Percentiles rank a stretch among this genome's conserved stretches.
phyloP scores from a whole-genome alignment of 2,113 vertebrate species.

The Gymnarchus niloticus region DNA sequence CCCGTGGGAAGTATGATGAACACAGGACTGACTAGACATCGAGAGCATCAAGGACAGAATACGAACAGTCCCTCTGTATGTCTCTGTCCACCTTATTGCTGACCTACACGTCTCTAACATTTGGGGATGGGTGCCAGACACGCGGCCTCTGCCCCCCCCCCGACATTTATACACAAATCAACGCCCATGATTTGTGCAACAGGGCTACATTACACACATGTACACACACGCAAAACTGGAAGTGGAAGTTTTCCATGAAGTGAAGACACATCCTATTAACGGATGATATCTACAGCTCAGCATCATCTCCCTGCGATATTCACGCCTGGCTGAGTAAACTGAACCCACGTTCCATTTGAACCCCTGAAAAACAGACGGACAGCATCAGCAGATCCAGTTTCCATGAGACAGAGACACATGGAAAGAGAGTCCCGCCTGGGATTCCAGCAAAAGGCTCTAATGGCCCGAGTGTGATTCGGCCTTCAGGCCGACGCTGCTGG shows the following conservation, averaged over 20 bases:
- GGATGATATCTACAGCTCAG: neutral
- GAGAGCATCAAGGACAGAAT: no score
- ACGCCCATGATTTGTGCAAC: no score
- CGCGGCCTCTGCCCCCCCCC: neutral
- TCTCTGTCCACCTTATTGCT: no score
- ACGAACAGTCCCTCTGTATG: no score
- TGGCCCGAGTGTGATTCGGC: no score
- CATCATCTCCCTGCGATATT: conserved; percentile 15
- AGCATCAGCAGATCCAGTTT: no score
- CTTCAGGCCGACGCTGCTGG: neutral
- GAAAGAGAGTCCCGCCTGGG: neutral
- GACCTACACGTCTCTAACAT: no score
- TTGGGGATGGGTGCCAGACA: neutral
- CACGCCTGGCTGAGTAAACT: neutral
- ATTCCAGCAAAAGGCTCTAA: neutral
- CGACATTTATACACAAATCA: no score
- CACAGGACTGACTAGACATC: no score
- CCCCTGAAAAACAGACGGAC: neutral
- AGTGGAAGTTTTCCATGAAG: neutral
- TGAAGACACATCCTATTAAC: neutral
- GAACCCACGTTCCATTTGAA: neutral
- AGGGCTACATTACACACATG: neutral
- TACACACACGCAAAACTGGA: neutral
- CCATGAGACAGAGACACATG: neutral
- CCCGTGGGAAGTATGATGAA: no score